Base-by-base conservation (phyloP, 1,140 invertebrate species). In the Neocloeon triangulifer region DNA sequence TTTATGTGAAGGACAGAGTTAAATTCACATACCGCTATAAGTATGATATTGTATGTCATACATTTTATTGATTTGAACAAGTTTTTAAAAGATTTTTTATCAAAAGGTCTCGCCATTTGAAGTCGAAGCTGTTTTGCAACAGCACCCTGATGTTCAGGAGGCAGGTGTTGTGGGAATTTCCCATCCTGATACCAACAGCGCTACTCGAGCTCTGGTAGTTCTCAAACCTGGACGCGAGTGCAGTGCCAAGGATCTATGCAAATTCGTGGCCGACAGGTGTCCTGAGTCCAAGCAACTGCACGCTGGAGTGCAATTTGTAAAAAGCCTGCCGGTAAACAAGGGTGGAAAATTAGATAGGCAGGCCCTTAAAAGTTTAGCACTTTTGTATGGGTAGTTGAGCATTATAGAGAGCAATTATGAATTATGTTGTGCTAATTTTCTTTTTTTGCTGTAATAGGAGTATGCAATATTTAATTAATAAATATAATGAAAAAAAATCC, bases 61-160 rank as follows among this genome's bases (percentile, higher is more conserved):
- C n/a, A n/a, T n/a, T n/a, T n/a, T n/a, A n/a, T n/a, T n/a, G n/a
- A n/a, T n/a, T n/a, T n/a, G n/a, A 23, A 8, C n/a, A 8, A 23
- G 21, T 23, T 23, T 23, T 23, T 23, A 8, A 8, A n/a, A n/a
- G n/a, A 8, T 29, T n/a, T 10, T 9, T 17, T 3, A 2, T 29
- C 27, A 16, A 2, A 2, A 45, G 38, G 41, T 49, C 8, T 36
- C 42, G 16, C 45, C 45, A 15, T 33, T 38, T 7, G 44, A 48
- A 34, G 18, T 31, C 14, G 30, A 31, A 19, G 3, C 16, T 20
- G n/a, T 19, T 19, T 15, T 31, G 7, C 10, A 12, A 20, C 13
- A 18, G 19, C 30, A 31, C 18, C 30, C 30, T 31, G 30, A 10
- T 10, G 30, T 31, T 2, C 16, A 19, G 9, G 30, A 17, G 10